These are phyloP conservation scores for Oreochromis niloticus DNA, from an alignment of 2,113 vertebrate genomes.

Conservation along the genomic window DNA sequence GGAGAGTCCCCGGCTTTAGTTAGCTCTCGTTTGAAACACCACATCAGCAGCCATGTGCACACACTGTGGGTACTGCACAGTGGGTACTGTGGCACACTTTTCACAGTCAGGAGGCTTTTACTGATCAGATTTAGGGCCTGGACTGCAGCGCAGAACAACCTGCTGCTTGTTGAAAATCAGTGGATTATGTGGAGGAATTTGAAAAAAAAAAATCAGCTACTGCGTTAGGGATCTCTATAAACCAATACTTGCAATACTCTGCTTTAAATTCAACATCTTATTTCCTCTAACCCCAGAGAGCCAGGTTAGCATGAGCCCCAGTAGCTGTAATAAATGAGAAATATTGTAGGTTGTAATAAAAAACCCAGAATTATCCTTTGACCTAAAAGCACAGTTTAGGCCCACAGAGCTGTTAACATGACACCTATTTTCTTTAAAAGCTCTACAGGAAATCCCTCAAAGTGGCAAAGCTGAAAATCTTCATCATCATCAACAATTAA, in stretches of 20 bases:
- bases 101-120: neutral
- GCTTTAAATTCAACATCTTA: neutral
- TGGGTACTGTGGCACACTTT: neutral
- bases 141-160: neutral
- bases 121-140: neutral
- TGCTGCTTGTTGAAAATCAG: neutral
- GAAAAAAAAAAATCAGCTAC: neutral
- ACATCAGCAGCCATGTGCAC: neutral
- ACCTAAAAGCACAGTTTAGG: neutral
- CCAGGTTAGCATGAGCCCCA: neutral
- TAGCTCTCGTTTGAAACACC: slow-evolving; percentile 41
- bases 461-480: neutral
- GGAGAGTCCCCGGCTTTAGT: neutral
- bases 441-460: neutral
- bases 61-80: neutral
- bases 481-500: neutral
- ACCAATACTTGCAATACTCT: neutral
- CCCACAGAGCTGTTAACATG: neutral
- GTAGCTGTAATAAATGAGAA: neutral
- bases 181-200: neutral
- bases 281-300: neutral
- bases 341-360: neutral
- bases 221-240: neutral
- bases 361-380: neutral
- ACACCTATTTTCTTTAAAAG: neutral